These are phyloP conservation scores for Diaphora mendica DNA, from an alignment of 2,888 invertebrate species.

Conservation along the genomic window DNA sequence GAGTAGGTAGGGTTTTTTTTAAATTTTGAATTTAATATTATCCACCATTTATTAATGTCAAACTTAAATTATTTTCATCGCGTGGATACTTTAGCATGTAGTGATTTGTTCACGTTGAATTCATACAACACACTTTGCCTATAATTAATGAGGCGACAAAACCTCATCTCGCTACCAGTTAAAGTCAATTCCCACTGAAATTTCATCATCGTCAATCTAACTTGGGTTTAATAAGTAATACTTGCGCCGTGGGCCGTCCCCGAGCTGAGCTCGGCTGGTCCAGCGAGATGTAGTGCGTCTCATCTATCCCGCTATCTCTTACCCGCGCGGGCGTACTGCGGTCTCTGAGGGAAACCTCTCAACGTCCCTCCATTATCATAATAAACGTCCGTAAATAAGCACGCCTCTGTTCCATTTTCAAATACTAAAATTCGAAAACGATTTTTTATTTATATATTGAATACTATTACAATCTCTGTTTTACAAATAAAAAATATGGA, in stretches of 20 bases:
- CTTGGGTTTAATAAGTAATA: constrained; percentile 83
- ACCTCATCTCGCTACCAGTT: constrained; percentile 79
- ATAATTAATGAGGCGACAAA: constrained; percentile 79
- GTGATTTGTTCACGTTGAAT: constrained; percentile 51
- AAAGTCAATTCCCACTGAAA: constrained; percentile 85
- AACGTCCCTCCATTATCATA: constrained; percentile 69
- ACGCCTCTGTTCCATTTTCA: constrained; percentile 43
- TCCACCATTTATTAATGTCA: constrained; percentile 34
- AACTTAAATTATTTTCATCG: background rate
- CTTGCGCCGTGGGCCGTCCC: constrained; percentile 79
- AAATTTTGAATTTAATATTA: too few relatives aligned
- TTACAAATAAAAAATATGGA: constrained; percentile 41
- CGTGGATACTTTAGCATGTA: constrained; percentile 38
- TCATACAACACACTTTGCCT: constrained; percentile 55
- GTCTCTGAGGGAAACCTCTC: constrained; percentile 77
- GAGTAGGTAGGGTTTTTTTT: too few relatives aligned
- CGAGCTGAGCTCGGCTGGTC: constrained; percentile 69
- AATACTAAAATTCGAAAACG: constrained; percentile 42
- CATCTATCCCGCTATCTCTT: constrained; percentile 75
- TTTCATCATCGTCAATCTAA: constrained; percentile 86
- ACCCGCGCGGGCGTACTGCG: constrained; percentile 65
- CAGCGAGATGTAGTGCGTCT: constrained; percentile 79
- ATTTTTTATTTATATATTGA: constrained; percentile 28
- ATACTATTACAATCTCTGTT: constrained; percentile 30
- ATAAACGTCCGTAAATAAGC: constrained; percentile 55